Percentiles rank a stretch among this genome's conserved stretches.
Evolutionary conservation across 2,888 invertebrate genomes (phyloP).

Genomic region (Phalera bucephala): DNA sequence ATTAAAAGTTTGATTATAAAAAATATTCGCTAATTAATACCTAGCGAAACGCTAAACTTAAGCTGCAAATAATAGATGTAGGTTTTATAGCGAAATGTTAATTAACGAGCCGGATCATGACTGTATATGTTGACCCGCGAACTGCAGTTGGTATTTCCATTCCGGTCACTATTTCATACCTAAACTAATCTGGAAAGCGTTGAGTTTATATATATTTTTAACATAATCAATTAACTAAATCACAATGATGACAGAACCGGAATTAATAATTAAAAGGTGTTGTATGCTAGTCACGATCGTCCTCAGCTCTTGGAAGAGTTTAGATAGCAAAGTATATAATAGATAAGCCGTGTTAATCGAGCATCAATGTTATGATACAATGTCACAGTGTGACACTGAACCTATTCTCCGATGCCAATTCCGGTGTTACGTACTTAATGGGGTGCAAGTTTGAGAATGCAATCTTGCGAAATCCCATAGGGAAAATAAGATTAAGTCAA

Average conservation of each 20-base stretch:
- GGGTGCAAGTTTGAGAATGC: too few species aligned
- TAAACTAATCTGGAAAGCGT: too few species aligned
- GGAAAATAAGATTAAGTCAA: too few species aligned
- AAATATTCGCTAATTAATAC: conserved; percentile 15
- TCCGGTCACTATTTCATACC: too few species aligned
- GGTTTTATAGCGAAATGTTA: not conserved
- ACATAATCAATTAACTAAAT: too few species aligned
- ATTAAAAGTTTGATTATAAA: conserved; percentile 21
- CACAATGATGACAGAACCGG: not conserved
- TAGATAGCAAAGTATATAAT: conserved; percentile 37
- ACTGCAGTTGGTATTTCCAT: too few species aligned
- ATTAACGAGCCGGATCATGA: not conserved
- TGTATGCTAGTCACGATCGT: conserved; percentile 25
- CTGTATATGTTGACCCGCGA: too few species aligned
- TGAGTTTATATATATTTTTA: too few species aligned
- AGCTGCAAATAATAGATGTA: not conserved
- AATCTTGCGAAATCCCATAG: too few species aligned
- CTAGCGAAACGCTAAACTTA: conserved; percentile 6
- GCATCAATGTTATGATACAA: conserved; percentile 43
- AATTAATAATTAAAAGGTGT: not conserved
- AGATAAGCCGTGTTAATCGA: conserved; percentile 44
- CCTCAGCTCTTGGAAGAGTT: too few species aligned
- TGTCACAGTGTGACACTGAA: conserved; percentile 40
- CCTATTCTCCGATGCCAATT: too few species aligned
- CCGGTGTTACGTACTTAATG: too few species aligned